Evolutionary conservation across 2,113 vertebrate species (phyloP), one percentile per base, ranked within the genome.

Genomic region (Galeopterus variegatus): DNA sequence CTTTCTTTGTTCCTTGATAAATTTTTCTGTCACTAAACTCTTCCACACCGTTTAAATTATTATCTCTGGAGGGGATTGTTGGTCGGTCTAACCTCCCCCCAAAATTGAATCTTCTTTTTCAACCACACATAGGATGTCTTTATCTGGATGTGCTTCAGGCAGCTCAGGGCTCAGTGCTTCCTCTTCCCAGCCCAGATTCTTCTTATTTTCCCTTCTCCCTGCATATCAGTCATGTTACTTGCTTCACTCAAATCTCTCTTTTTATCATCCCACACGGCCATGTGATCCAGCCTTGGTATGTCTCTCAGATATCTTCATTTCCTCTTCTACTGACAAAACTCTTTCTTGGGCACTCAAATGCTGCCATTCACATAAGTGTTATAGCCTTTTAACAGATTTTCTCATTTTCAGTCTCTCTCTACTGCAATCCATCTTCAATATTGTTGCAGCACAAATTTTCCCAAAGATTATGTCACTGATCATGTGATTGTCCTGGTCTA

Each of bases 241-340:
- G 11, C 56, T 85, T 86, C 45, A 58, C 9, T 48, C 62, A 76
- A 91, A 60, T 48, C 12, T 84, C 11, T 15, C 83, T 89, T 62
- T 82, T 92, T 56, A 33, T 94, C 48, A 62, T 62, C 56, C 4
- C 21, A 83, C n/a, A 69, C 2, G 54, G 15, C 21, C 77, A 67
- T 17, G 54, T 54, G 33, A 54, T 83, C 87, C 26, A 70, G 24
- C 64, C 69, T 54, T 4, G n/a, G 8, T 12, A 14, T 60, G 33
- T 76, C 72, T 93, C 73, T 87, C 48, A 83, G 75, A 83, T 65
- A 73, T 54, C 73, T 91, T 89, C 64, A 50, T 86, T 88, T 92
- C 62, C 54, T 85, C 76, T 88, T 92, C 65, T 64, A 21, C 45
- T 31, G 24, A 75, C 31, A 84, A 93, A 96, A 86, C 41, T 41